Evolutionary conservation across 2,888 invertebrate genomes (phyloP).

Genomic region (Suillia variegata): DNA sequence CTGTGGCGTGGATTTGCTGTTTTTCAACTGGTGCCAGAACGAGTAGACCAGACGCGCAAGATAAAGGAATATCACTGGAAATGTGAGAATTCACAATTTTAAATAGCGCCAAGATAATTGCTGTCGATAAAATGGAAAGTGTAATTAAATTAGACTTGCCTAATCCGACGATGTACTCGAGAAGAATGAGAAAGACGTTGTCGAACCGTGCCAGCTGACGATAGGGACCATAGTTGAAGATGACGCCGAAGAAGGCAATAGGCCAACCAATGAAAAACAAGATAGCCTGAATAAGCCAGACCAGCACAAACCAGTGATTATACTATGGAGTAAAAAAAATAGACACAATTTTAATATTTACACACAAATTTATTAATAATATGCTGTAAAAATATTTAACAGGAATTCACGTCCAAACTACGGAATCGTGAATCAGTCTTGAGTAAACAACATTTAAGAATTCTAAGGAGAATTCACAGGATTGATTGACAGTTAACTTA

Average conservation of each 20-base stretch:
- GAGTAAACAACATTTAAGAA: no score
- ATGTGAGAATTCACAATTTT: no score
- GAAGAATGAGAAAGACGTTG: slow-evolving; percentile 35
- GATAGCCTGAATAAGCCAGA: slow-evolving; percentile 41
- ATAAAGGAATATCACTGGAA: slow-evolving; percentile 35
- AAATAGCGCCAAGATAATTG: neutral
- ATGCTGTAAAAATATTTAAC: no score
- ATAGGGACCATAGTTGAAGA: slow-evolving; percentile 46
- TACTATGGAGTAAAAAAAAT: slow-evolving; percentile 28
- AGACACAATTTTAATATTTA: neutral
- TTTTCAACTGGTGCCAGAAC: slow-evolving; percentile 39
- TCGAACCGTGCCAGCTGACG: slow-evolving; percentile 32
- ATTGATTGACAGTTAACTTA: no score
- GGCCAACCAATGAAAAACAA: slow-evolving; percentile 41
- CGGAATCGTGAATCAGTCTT: no score
- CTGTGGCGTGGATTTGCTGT: slow-evolving; percentile 33
- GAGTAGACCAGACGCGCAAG: slow-evolving; percentile 45
- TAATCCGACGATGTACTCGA: slow-evolving; percentile 34
- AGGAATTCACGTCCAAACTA: no score
- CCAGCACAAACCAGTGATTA: slow-evolving; percentile 34
- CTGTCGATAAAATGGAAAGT: neutral
- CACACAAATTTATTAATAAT: neutral
- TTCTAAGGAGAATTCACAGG: no score
- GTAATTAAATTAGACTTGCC: slow-evolving; percentile 29
- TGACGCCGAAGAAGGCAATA: slow-evolving; percentile 41